Evolutionary conservation across 2,888 invertebrate species (phyloP).

Genomic region (Apeira syringaria): DNA sequence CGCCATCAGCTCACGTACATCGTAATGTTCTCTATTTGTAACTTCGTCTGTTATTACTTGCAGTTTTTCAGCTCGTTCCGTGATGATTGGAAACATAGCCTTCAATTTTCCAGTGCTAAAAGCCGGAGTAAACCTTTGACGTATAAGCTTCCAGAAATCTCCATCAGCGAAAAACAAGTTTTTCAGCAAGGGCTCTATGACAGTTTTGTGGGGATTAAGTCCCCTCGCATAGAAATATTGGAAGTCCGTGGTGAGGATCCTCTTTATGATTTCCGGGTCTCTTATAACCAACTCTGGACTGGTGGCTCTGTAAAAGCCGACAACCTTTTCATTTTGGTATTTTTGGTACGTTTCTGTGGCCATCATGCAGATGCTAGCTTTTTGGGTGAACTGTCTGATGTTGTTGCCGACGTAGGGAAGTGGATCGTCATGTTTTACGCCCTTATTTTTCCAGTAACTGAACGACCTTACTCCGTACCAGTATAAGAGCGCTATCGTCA

Average conservation of each 20-base stretch:
- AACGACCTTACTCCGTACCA: constrained; percentile 57
- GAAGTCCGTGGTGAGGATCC: constrained; percentile 63
- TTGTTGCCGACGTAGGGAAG: constrained; percentile 60
- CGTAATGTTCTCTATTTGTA: constrained; percentile 50
- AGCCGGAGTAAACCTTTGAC: constrained; percentile 66
- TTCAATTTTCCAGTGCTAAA: constrained; percentile 70
- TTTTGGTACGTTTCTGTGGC: constrained; percentile 59
- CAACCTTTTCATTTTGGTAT: constrained; percentile 66
- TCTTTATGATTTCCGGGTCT: constrained; percentile 65
- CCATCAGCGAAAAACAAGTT: constrained; percentile 72
- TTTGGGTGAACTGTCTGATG: constrained; percentile 52
- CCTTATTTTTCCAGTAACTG: constrained; percentile 63
- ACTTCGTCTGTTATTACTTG: constrained; percentile 57
- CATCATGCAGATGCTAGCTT: constrained; percentile 61
- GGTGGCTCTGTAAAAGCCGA: constrained; percentile 61
- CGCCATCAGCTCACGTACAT: constrained; percentile 69
- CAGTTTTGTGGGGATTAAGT: constrained; percentile 55
- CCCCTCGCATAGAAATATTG: constrained; percentile 62
- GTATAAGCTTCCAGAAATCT: constrained; percentile 64
- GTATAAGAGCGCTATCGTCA: constrained; percentile 45
- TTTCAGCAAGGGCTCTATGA: constrained; percentile 61
- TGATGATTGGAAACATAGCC: constrained; percentile 71
- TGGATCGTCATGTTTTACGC: constrained; percentile 63
- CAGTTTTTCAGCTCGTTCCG: constrained; percentile 62
- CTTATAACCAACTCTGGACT: constrained; percentile 62